Conservation (phyloP, 2,797 vertebrate genomes). For the Craterocephalus amniculus region DNA sequence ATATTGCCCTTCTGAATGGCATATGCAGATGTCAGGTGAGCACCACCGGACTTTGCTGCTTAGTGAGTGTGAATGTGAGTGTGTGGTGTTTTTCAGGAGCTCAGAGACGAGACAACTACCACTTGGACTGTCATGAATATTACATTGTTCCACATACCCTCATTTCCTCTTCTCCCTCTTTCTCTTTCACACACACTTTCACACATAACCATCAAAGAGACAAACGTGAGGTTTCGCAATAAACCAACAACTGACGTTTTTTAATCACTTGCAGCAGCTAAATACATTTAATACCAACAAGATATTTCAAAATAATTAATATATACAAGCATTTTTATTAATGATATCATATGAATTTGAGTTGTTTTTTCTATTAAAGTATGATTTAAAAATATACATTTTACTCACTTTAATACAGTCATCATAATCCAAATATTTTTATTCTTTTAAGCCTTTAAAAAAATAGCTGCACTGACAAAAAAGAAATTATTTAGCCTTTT, state of each 20-base stretch:
- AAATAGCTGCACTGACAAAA: neutral
- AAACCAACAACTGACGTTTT: conserved; percentile 47
- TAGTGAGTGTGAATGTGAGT: conserved; percentile 35
- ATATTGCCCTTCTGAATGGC: conserved; percentile 83
- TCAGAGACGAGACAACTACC: conserved; percentile 74
- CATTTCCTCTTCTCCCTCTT: conserved; percentile 49
- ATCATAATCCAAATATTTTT: too few relatives aligned
- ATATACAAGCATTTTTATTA: too few relatives aligned
- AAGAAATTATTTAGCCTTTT: neutral
- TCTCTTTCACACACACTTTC: conserved; percentile 13
- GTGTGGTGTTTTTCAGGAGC: conserved; percentile 71
- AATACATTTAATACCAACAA: neutral
- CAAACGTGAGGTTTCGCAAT: conserved; percentile 36
- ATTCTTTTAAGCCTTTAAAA: too few relatives aligned
- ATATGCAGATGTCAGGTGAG: conserved; percentile 87
- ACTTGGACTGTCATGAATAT: conserved; percentile 83
- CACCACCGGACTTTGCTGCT: conserved; percentile 61
- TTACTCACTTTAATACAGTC: too few relatives aligned
- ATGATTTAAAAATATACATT: too few relatives aligned
- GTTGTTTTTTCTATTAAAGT: too few relatives aligned
- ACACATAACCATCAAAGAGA: conserved; percentile 17
- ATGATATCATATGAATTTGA: too few relatives aligned
- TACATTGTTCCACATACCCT: conserved; percentile 73
- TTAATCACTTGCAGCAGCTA: conserved; percentile 14
- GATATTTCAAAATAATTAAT: neutral